These are phyloP conservation scores for Platichthys stellatus DNA, from an alignment of 2,113 vertebrate species.

Conservation along the genomic window DNA sequence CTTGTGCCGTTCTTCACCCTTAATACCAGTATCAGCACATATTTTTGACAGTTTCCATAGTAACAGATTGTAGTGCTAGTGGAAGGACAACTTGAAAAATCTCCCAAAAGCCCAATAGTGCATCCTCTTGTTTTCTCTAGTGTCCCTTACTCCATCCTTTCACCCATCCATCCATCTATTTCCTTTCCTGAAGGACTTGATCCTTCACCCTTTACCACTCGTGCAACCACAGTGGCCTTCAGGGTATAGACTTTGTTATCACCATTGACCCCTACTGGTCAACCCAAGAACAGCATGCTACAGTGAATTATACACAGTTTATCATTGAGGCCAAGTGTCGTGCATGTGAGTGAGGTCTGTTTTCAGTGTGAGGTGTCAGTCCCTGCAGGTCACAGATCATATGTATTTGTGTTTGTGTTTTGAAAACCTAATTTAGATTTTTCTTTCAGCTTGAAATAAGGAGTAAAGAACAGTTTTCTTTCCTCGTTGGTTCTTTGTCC, in stretches of 20 bases:
- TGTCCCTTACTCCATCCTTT: conserved; percentile 9
- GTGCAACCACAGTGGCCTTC: not conserved
- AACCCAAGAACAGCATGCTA: conserved; percentile 43
- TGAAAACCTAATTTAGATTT: not conserved
- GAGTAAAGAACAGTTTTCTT: conserved; percentile 39
- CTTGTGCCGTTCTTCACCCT: conserved; percentile 14
- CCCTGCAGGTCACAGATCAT: not conserved
- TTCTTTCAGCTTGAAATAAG: conserved; percentile 20
- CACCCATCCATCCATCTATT: conserved; percentile 29
- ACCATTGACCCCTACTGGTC: conserved; percentile 75
- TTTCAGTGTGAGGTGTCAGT: not conserved
- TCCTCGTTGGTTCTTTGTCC: conserved; percentile 54
- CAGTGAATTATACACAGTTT: not conserved
- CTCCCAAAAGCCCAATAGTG: not conserved
- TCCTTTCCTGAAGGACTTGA: not conserved
- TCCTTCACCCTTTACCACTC: not conserved
- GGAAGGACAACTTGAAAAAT: conserved; percentile 31
- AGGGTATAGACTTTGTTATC: conserved; percentile 36
- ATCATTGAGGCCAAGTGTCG: not conserved
- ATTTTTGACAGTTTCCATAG: conserved; percentile 68
- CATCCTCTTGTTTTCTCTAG: conserved; percentile 8
- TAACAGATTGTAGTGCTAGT: conserved; percentile 37
- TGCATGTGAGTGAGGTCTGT: not conserved
- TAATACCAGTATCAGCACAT: conserved; percentile 33
- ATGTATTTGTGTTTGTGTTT: not conserved